Evolutionary conservation across 2,113 vertebrate genomes (phyloP), one percentile per base, ranked within the genome.

Genomic region (Mobula birostris): DNA sequence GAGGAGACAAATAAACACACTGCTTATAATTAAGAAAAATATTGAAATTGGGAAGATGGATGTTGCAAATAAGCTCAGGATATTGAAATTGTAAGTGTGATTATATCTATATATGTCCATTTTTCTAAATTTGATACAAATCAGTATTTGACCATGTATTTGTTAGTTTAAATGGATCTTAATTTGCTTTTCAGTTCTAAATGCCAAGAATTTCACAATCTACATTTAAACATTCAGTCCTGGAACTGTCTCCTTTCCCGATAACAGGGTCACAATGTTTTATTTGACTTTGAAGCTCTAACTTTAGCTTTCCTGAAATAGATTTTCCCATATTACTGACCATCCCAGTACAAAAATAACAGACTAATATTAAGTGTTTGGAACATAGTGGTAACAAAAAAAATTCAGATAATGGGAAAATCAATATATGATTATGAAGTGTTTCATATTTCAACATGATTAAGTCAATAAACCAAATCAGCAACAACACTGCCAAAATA

Each of bases 251-350:
- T 88, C 29, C n/a, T 66, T 32, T 88, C 29, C 58, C n/a, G 61
- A 19, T 88, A 66, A 88, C 29, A 32, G 61, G 61, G 61, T 90
- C 40, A 90, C 85, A 68, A 66, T 32, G 61, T 90, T 66, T 63
- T 66, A 8, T 66, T 90, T 90, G 14, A 29, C n/a, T 90, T 32
- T 61, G 32, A 8, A 27, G 61, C 5, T 29, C 85, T 90, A 66
- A 68, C 29, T 27, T 29, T 87, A 61, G 24, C 83, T 61, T 87
- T 63, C 83, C 58, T n/a, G n/a, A 90, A 90, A 90, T 90, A 90
- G 29, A 66, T 66, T 66, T 90, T 68, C 85, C 32, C 29, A 66
- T 32, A 58, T 85, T 24, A 58, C 56, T 3, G 56, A 68, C 14
- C n/a, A 19, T 66, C n/a, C 61, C n/a, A 36, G 15, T 15, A 36